Base-by-base conservation (phyloP, 1,140 invertebrate species). In the Drosophila sucinea region DNA sequence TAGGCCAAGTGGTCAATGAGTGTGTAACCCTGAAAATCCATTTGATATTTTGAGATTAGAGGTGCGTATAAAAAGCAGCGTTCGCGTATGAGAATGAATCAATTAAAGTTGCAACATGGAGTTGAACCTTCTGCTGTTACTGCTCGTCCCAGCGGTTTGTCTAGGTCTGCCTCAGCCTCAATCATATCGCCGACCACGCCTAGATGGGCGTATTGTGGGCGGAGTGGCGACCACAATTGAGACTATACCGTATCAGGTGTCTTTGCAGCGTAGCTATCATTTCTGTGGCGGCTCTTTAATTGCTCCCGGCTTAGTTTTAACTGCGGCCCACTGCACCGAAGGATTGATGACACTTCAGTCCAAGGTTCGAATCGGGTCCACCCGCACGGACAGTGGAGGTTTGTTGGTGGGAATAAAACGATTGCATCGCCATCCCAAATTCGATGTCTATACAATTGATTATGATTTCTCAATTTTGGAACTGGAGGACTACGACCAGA, bases 271-370 rank as follows among this genome's bases (percentile, higher is more conserved):
- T 3, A 66, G 70, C 1, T 76, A 62, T 40, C 93, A 93, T 63
- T 82, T 91, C 56, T 97, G 96, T 81, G 96, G 95, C 1, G 96
- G 94, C 3, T 95, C 94, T 25, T 92, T 97, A 27, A 95, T 96
- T 77, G 92, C 91, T 29, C 91, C 92, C 33, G 70, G 93, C 0
- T 92, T 93, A 67, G 91, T 93, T 0, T 67, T 93, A 0, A 94
- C 93, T 2, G 93, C 93, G 0, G 93, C 93, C 27, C 93, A 94
- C 80, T 94, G 93, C 70, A 93, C 93, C 70, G 93, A 84, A 77
- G 93, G 77, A 6, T 75, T 65, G 5, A 60, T 67, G 17, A 70
- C 57, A 3, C 17, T 23, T 1, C n/a, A 60, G 10, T 66, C 70
- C 17, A 68, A 73, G 40, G 84, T 91, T 5, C 86, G 90, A 11